Percentiles rank a stretch among this genome's conserved stretches.
phyloP scores from a whole-genome alignment of 2,888 invertebrate genomes.

The Phyllotreta striolata region DNA sequence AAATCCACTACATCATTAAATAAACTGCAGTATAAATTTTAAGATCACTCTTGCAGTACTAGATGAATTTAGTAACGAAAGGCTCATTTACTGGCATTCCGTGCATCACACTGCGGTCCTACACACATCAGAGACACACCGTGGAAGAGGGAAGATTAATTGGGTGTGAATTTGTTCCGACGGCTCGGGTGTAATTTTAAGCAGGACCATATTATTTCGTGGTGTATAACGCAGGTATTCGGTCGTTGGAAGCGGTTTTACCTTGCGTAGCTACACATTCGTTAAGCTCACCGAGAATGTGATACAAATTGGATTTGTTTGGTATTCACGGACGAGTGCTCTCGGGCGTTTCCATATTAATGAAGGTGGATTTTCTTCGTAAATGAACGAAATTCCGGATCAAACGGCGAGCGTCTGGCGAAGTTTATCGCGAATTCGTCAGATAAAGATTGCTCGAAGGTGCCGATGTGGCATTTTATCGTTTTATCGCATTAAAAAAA shows the following conservation, averaged over 20 bases:
- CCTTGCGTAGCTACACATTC: slow-evolving; percentile 8
- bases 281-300: slow-evolving; percentile 16
- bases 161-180: not conserved
- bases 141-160: not conserved
- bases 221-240: not conserved
- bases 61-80: no score
- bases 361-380: no score
- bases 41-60: no score
- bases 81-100: no score
- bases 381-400: not conserved
- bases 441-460: no score
- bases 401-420: not conserved
- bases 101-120: no score
- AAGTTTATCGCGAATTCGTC: no score
- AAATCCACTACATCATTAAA: no score
- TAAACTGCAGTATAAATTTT: no score
- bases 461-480: not conserved
- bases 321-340: not conserved
- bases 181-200: slow-evolving; percentile 13
- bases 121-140: no score
- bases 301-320: slow-evolving; percentile 15
- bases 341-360: no score
- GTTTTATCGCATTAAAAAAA: not conserved
- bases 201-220: slow-evolving; percentile 14
- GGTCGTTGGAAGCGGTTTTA: slow-evolving; percentile 5